Base-by-base conservation (phyloP, 2,113 vertebrate genomes). In the Cisticola juncidis region DNA sequence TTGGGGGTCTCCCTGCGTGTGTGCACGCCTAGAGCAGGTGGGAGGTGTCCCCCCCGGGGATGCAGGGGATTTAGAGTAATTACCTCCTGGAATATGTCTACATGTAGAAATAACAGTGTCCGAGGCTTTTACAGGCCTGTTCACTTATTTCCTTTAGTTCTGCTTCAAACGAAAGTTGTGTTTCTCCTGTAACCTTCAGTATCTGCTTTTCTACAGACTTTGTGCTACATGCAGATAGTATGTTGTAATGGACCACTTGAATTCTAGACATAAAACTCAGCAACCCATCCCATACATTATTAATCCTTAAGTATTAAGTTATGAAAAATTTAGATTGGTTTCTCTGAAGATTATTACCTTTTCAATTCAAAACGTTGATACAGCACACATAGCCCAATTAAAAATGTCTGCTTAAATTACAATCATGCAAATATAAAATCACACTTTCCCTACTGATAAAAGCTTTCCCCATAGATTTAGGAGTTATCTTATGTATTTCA, bases 301-400 rank as follows among this genome's bases (percentile, higher is more conserved):
- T 95, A 90, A 97, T 81, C 51, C 45, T 93, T 60, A 94, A 92
- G 60, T 94, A 96, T 92, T 61, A 87, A 79, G 78, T 82, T 93
- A 97, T 94, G 92, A 96, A 97, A 96, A 95, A 97, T 92, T 95
- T 86, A 96, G 60, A 74, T 57, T 79, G 0, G 2, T 90, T 91
- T 91, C 76, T 90, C 87, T 78, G 66, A 92, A 85, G 40, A 71
- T 85, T 82, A 84, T 90, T 95, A 92, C 76, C 64, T 95, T 94
- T 92, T 48, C 53, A 86, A 51, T 88, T 88, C 92, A 95, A 94
- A 89, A 88, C 62, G 95, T 69, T 74, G 61, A 91, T 58, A 76
- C 38, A 65, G n/a, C 29, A 78, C 45, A 12, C 54, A 66, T 24
- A 36, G 44, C 14, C 33, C 86, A 64, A 92, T 90, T 82, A 23